These are phyloP conservation scores for Meloidogyne chitwoodi DNA, from an alignment of 1,140 invertebrate species.

Conservation along the genomic window DNA sequence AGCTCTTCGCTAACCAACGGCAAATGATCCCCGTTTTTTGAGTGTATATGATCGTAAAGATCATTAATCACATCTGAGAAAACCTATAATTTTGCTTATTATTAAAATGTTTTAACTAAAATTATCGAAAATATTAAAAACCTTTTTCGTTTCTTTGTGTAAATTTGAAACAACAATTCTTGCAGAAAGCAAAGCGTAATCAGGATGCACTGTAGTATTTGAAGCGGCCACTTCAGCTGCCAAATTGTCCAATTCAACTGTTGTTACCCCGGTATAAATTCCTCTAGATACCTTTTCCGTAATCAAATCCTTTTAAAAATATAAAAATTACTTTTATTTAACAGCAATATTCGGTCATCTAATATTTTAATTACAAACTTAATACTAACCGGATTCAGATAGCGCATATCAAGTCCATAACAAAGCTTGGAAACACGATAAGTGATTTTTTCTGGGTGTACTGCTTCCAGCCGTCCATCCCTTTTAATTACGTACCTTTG, in stretches of 20 bases:
- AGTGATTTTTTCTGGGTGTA: conserved; percentile 96
- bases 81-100: not conserved
- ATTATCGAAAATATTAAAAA: too few species aligned
- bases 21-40: conserved; percentile 68
- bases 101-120: not conserved
- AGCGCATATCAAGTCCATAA: conserved; percentile 89
- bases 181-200: conserved; percentile 91
- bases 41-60: conserved; percentile 74
- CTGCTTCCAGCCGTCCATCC: conserved; percentile 82
- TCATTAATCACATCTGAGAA: conserved; percentile 83
- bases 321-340: too few species aligned
- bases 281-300: conserved; percentile 76
- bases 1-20: conserved; percentile 82
- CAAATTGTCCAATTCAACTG: conserved; percentile 90
- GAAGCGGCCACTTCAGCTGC: conserved; percentile 92
- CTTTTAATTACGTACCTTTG: conserved; percentile 23
- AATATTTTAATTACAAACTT: not conserved
- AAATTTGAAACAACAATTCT: conserved; percentile 92
- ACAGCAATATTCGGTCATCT: too few species aligned
- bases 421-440: conserved; percentile 88
- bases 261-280: conserved; percentile 89
- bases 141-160: conserved; percentile 75
- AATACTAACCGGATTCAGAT: conserved; percentile 79
- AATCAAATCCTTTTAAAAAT: conserved; percentile 47
- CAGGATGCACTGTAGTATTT: conserved; percentile 90